Base-by-base conservation (phyloP, 1,140 invertebrate genomes). In the Teleogryllus occipitalis region DNA sequence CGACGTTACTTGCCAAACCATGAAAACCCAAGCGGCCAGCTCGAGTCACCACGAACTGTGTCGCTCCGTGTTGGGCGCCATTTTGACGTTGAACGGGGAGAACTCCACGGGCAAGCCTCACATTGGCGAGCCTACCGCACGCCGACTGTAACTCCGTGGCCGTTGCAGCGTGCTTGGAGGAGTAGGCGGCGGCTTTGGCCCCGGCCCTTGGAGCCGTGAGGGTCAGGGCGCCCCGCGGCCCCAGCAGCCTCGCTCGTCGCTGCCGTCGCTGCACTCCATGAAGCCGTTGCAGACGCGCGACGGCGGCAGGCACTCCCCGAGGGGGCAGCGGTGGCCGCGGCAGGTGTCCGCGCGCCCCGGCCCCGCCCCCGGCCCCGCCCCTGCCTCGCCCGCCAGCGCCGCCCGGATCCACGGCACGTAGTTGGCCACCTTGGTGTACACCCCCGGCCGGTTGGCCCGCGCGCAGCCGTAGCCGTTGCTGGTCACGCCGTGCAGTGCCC, bases 381-480 rank as follows among this genome's bases (percentile, higher is more conserved):
- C 49, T n/a, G 78, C 80, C 21, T 80, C 80, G 77, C 78, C 82
- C 47, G 81, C 81, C 76, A 78, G 84, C 39, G 79, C 47, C 47
- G 47, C 79, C 21, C 47, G 72, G 47, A 79, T 39, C 75, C 79
- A 96, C 54, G 90, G 88, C 21, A 95, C 85, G 85, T 95, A 95
- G 83, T 93, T 90, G 80, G 92, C 87, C 8, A 75, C 94, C 85
- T 95, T 95, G 0, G 95, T 96, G 86, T 97, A 97, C 75, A 97
- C 94, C 5, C 95, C 95, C 6, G 95, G 95, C 47, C 93, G 87
- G 84, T 94, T 93, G 3, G 93, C 92, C 80, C 93, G 89, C 0
- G 94, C 95, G 84, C 95, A 96, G 0, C 94, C 94, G 83, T 95
- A 94, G 0, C 96, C 96, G 87, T 97, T 95, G 21, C 93, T 95